A percentile compares a stretch with the other conserved stretches of the same genome.
Conservation (phyloP, 2,113 vertebrate species). For the Leiothrix lutea region DNA sequence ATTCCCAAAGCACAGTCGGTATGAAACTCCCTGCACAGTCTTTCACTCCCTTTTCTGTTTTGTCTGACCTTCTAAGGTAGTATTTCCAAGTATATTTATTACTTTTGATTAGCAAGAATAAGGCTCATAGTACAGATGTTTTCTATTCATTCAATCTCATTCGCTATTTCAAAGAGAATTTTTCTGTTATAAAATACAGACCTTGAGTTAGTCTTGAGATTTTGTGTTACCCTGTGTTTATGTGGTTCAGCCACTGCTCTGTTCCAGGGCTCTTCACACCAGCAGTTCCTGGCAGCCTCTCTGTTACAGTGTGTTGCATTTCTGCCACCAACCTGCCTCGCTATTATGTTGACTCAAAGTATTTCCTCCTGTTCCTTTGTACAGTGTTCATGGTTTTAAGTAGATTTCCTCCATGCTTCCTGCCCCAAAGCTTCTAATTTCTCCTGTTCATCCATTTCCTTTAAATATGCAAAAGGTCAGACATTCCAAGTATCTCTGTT, state of each 20-base stretch:
- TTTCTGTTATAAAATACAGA: neutral
- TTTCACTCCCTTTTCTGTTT: neutral
- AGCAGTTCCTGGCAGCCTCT: neutral
- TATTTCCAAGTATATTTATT: neutral
- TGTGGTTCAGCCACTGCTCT: neutral
- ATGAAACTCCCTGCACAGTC: neutral
- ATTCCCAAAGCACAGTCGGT: neutral
- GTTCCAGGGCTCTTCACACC: neutral
- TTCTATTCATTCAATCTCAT: neutral
- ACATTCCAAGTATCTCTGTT: neutral
- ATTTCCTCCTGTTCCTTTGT: neutral
- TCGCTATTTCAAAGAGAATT: neutral
- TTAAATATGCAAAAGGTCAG: neutral
- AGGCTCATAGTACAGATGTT: accelerated
- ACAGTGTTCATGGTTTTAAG: neutral
- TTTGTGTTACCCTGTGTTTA: neutral
- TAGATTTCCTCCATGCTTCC: neutral
- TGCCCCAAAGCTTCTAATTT: neutral
- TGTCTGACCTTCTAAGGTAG: neutral
- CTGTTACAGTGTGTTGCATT: neutral
- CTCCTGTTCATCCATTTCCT: neutral
- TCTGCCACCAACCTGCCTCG: neutral
- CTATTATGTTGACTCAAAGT: neutral
- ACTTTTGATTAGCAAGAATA: neutral
- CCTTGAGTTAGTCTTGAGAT: neutral